These are phyloP conservation scores for Zaprionus lachaisei DNA, from an alignment of 1,140 invertebrate species.

Conservation along the genomic window DNA sequence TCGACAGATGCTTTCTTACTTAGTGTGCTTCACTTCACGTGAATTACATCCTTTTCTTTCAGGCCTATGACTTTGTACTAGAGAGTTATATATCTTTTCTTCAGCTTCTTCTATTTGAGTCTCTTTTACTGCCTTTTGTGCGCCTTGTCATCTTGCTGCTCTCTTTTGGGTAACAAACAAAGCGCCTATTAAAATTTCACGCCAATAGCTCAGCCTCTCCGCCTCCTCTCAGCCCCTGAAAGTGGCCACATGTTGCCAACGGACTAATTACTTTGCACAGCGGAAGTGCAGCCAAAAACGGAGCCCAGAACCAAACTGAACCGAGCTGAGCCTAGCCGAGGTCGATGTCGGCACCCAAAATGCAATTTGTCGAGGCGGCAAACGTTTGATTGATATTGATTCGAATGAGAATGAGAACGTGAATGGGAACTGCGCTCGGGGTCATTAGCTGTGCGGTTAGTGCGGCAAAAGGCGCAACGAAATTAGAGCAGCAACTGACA, in stretches of 20 bases:
- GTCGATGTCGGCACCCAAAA: slow-evolving; percentile 34
- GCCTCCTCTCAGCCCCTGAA: not conserved
- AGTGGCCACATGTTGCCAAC: slow-evolving; percentile 63
- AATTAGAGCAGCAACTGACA: slow-evolving; percentile 67
- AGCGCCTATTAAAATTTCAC: slow-evolving; percentile 78
- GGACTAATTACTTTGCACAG: slow-evolving; percentile 68
- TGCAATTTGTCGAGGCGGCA: slow-evolving; percentile 79
- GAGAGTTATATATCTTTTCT: too few relatives aligned
- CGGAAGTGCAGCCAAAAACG: slow-evolving; percentile 35
- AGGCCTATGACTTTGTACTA: too few relatives aligned
- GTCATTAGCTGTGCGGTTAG: slow-evolving; percentile 68
- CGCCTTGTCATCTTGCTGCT: not conserved
- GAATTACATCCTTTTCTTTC: too few relatives aligned
- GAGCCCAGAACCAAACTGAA: slow-evolving; percentile 20
- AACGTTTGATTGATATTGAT: slow-evolving; percentile 81
- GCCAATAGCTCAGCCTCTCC: slow-evolving; percentile 64
- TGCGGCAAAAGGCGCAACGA: slow-evolving; percentile 60
- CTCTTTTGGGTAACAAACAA: slow-evolving; percentile 19
- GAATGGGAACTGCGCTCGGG: slow-evolving; percentile 15
- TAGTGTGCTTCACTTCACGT: too few relatives aligned
- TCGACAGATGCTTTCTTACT: too few relatives aligned
- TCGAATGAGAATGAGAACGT: slow-evolving; percentile 24
- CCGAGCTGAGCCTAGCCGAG: slow-evolving; percentile 2
- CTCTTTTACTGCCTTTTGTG: not conserved
- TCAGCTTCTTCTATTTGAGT: not conserved